Evolutionary conservation across 2,888 invertebrate species (phyloP).

Genomic region (Amblyteles armatorius): DNA sequence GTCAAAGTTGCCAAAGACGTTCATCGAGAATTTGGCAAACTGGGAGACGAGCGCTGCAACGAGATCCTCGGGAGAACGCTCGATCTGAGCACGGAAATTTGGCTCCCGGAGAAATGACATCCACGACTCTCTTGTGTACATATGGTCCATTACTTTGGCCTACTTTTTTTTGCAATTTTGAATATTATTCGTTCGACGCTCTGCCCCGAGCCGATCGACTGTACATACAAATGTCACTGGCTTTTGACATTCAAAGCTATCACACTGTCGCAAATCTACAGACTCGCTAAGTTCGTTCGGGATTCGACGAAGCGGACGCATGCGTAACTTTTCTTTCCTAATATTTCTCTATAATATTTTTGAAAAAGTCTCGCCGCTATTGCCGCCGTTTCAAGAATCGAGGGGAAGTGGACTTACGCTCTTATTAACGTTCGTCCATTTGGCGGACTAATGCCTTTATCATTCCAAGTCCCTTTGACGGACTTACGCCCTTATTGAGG

Average conservation of each 20-base stretch:
- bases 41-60: conserved; percentile 85
- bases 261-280: conserved; percentile 17
- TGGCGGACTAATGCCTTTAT: too few relatives aligned
- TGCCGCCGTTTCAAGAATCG: too few relatives aligned
- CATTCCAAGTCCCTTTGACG: too few relatives aligned
- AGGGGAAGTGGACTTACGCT: too few relatives aligned
- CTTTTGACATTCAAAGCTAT: conserved; percentile 20
- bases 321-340: neutral
- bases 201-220: neutral
- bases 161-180: conserved; percentile 20
- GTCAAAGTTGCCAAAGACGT: conserved; percentile 85
- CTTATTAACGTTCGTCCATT: too few relatives aligned
- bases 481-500: too few relatives aligned
- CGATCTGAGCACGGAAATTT: conserved; percentile 85
- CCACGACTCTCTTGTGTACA: conserved; percentile 30
- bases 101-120: conserved; percentile 86
- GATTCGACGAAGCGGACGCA: neutral
- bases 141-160: conserved; percentile 23
- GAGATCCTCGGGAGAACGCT: conserved; percentile 84
- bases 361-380: too few relatives aligned
- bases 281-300: neutral
- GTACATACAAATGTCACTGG: conserved; percentile 12
- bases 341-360: too few relatives aligned
- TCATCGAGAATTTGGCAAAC: conserved; percentile 84
- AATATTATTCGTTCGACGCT: conserved; percentile 11